Evolutionary conservation across 1,140 invertebrate genomes (phyloP), one percentile per base, ranked within the genome.

Genomic region (Sycobia sp.): DNA sequence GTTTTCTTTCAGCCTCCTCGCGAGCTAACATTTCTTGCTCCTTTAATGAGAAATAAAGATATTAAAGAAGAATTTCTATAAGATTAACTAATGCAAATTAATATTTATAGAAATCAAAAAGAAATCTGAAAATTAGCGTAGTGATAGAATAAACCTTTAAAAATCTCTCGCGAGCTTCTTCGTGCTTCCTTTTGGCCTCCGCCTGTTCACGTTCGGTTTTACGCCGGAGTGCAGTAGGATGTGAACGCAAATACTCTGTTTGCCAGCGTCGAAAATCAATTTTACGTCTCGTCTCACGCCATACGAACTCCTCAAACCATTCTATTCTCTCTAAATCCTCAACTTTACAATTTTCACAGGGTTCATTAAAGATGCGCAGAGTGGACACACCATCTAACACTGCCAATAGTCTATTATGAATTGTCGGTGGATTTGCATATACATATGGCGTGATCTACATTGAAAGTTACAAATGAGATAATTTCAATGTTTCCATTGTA

Each of bases 221-320:
- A 18, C 65, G 72, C n/a, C 55, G 61, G 0, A 76, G 10, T 4
- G 62, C 67, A 5, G 18, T 49, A 0, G 67, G 62, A 49, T 77
- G 63, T 8, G 53, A 73, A 8, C 51, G 43, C 2, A 78, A 63
- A 41, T 73, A 75, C 32, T 75, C 62, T 4, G 58, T 57, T 27
- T 77, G 71, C 76, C 76, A 79, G 0, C 38, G 20, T 23, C 36
- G 25, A 57, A 75, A 80, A 22, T 74, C 53, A n/a, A 57, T 71
- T 34, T 79, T 80, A 56, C 73, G 70, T 27, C 67, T 69, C 8
- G 67, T 47, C 38, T 77, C 77, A 13, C 73, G 66, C 67, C 67
- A 67, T 4, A 56, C 66, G n/a, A 73, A 80, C 23, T 77, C 68
- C 56, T 71, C 71, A 43, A 78, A 72, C 76, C 76, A 76, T 22